phyloP scores from a whole-genome alignment of 35 echinoderm and acorn worm genomes.

The Strongylocentrotus purpuratus region DNA sequence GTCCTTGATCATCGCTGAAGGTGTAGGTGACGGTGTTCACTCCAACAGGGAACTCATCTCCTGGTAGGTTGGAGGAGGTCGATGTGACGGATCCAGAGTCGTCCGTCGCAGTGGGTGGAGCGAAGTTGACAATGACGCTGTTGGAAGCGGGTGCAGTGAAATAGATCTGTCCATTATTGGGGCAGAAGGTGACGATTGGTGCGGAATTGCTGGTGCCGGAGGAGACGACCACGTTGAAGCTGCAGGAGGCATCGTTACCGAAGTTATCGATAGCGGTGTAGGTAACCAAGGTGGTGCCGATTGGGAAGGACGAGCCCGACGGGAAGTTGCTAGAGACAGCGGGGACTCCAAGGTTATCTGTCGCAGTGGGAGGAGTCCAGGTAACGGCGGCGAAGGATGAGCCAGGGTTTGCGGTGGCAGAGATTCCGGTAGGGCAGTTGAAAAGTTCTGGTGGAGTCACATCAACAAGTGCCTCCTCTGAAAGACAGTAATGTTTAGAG shows the following conservation, averaged over 20 bases:
- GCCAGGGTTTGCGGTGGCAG: background rate
- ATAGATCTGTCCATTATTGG: conserved; percentile 1
- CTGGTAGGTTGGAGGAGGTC: conserved; percentile 1
- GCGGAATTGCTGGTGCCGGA: background rate
- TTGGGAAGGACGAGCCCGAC: conserved; percentile 57
- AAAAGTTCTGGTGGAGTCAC: conserved; percentile 57
- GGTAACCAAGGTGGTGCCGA: conserved; percentile 56
- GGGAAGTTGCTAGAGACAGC: conserved; percentile 30
- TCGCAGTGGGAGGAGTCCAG: conserved; percentile 68
- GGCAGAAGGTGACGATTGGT: conserved; percentile 32
- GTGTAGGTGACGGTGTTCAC: background rate
- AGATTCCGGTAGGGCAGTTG: conserved; percentile 50
- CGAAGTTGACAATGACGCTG: background rate
- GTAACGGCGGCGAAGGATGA: conserved; percentile 49
- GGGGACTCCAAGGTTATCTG: conserved; percentile 63
- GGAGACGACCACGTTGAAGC: conserved; percentile 56
- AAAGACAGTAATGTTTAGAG: background rate
- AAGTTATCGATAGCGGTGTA: conserved; percentile 57
- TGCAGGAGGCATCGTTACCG: conserved; percentile 61
- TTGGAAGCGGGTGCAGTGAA: background rate
- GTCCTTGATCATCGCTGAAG: conserved; percentile 19
- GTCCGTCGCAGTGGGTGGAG: conserved; percentile 20
- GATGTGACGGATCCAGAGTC: background rate
- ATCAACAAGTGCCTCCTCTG: background rate
- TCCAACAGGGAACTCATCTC: conserved; percentile 21